phyloP scores from a whole-genome alignment of 1,140 invertebrate species.

The Cepaea nemoralis region DNA sequence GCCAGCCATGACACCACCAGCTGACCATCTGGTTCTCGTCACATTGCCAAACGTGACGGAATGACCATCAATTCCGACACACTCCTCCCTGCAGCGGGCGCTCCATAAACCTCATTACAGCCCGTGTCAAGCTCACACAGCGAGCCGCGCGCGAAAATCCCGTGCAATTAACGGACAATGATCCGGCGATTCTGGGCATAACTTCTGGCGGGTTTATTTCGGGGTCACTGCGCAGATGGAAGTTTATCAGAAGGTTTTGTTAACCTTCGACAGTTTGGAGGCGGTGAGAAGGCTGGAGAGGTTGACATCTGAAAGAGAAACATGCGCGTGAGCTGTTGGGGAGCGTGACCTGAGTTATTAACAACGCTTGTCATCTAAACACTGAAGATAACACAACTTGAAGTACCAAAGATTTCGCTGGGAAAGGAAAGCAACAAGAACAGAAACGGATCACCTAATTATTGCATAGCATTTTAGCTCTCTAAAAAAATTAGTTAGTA shows the following conservation, averaged over 20 bases:
- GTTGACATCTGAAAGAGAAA: background rate
- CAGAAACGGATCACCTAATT: too few species aligned
- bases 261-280: background rate
- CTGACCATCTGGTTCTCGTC: conserved; percentile 30
- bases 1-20: background rate
- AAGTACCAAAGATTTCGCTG: too few species aligned
- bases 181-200: background rate
- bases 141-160: background rate
- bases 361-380: too few species aligned
- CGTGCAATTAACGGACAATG: conserved; percentile 29
- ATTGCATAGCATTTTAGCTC: too few species aligned
- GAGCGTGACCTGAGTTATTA: too few species aligned
- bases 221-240: background rate
- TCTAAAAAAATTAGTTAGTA: too few species aligned
- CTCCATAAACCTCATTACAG: background rate
- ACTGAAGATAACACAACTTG: too few species aligned
- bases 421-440: too few species aligned
- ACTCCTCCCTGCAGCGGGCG: background rate
- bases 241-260: background rate
- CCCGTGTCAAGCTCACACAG: conserved; percentile 23
- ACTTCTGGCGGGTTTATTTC: background rate
- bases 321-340: background rate
- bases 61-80: background rate
- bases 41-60: background rate
- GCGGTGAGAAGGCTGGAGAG: background rate